Evolutionary conservation across 2,797 vertebrate genomes (phyloP), one percentile per base, ranked within the genome.

Genomic region (Eleutherodactylus coqui): DNA sequence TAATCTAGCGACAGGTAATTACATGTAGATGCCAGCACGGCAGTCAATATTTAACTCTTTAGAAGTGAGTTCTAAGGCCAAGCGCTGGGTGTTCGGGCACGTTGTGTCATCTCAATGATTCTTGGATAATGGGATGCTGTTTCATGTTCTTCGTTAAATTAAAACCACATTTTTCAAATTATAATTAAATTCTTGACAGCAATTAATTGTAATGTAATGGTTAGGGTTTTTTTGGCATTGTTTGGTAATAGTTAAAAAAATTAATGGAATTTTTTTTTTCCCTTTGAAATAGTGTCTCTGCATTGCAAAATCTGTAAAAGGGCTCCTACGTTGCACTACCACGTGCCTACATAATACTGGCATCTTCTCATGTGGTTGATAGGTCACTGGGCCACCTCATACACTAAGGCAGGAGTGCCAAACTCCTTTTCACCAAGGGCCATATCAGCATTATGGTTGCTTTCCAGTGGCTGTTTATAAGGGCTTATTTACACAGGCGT

Each of bases 1-100:
- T 75, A 62, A 62, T 58, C 41, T 17, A 38, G 27, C 38, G 34
- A 45, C 79, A 81, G 47, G 79, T 58, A 82, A 64, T 77, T 69
- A 82, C 70, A 86, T 60, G 79, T 43, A 53, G 24, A 64, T 45
- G 73, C 14, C 21, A 41, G 80, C 72, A 21, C 45, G 0, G 58
- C 34, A 29, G 69, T 80, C 78, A 73, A 86, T 80, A 75, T 41
- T 75, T 86, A 86, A 86, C 77, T 41, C 77, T 64, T 81, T 60
- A 79, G 34, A 34, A 24, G 29, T 36, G 2, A 38, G 27, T 27
- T 73, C 5, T 62, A 6, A 53, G 34, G 60, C 14, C 34, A 72
- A 41, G 27, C 45, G 49, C 38, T 47, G 67, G 51, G 4, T 86
- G 79, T 69, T 77, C 1, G 36, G 64, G 49, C 79, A 27, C 82